phyloP scores from a whole-genome alignment of 53 echinoderm and acorn worm genomes.

The Holothuria scabra region DNA sequence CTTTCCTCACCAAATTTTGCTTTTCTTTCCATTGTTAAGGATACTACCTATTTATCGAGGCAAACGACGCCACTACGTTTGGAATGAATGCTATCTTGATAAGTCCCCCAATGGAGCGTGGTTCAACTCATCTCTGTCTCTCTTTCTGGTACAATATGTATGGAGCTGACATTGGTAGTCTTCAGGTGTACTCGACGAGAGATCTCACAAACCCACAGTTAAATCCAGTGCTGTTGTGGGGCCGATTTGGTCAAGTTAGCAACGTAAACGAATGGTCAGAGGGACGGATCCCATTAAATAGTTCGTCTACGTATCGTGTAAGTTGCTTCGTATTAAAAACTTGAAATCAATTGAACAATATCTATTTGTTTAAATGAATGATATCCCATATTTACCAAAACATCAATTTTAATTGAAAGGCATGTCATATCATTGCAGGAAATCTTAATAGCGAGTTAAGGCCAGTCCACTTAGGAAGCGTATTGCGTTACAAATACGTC shows the following conservation, averaged over 20 bases:
- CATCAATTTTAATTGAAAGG: too few species aligned
- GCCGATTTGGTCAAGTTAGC: constrained; percentile 30
- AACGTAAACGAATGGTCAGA: constrained; percentile 6
- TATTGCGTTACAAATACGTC: too few species aligned
- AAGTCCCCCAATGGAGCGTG: constrained; percentile 19
- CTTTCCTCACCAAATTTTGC: too few species aligned
- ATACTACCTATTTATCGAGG: constrained; percentile 56
- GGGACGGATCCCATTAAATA: constrained; percentile 25
- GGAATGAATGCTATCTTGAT: constrained; percentile 12
- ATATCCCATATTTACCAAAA: too few species aligned
- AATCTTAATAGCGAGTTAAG: too few species aligned
- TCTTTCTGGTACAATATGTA: constrained; percentile 78
- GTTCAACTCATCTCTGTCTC: constrained; percentile 46
- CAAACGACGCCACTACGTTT: constrained; percentile 15
- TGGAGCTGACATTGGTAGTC: constrained; percentile 50
- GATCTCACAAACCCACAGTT: constrained; percentile 12
- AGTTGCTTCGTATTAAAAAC: not conserved
- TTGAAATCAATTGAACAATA: too few species aligned
- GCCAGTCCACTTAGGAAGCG: too few species aligned
- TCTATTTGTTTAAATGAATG: too few species aligned
- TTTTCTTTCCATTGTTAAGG: constrained; percentile 17
- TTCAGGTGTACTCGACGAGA: constrained; percentile 11
- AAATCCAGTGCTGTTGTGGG: constrained; percentile 12
- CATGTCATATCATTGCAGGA: too few species aligned
- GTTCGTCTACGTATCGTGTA: constrained; percentile 7